Base-by-base conservation (phyloP, 1,140 invertebrate species). In the Plodia interpunctella region DNA sequence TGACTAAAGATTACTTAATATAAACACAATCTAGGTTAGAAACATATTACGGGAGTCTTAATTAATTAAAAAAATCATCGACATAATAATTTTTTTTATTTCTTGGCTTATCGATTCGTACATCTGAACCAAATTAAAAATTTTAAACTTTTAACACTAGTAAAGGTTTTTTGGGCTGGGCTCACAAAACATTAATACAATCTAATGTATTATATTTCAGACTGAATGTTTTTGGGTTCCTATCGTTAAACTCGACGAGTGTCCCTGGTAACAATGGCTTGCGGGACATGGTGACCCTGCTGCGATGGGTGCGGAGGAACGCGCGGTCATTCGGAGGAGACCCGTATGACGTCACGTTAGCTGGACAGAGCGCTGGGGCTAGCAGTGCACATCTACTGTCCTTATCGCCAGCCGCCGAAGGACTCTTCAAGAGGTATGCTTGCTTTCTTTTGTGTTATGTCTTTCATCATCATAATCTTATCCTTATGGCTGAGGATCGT, bases 251-350 rank as follows among this genome's bases (percentile, higher is more conserved):
- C 69, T 85, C 85, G 35, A 88, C 83, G 68, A 91, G 73, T 78
- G 91, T 91, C 5, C 93, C 94, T 0, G 94, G 94, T 9, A 95
- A 95, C 80, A 91, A 91, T 21, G 94, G 93, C 0, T 79, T 95
- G 17, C 90, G 92, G 50, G 94, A 95, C 66, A 91, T 93, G 60
- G 79, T 93, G 35, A 83, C 93, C 63, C 92, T 93, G 1, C 72
- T 94, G 55, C 83, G 90, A 64, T 94, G 92, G 88, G 90, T 95
- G 2, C 90, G 92, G 73, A 78, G 88, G 21, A 94, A 95, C 72
- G 94, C 94, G 21, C 72, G 84, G 18, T 70, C 81, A 55, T 95
- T 95, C 69, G 94, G 94, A 1, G 94, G 94, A 0, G 91, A 94
- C 80, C 83, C 92, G 0, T 67, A 88, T 38, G 88, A 91, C 32